Evolutionary conservation across 2,113 vertebrate species (phyloP), one percentile per base, ranked within the genome.

Genomic region (Alethe diademata): DNA sequence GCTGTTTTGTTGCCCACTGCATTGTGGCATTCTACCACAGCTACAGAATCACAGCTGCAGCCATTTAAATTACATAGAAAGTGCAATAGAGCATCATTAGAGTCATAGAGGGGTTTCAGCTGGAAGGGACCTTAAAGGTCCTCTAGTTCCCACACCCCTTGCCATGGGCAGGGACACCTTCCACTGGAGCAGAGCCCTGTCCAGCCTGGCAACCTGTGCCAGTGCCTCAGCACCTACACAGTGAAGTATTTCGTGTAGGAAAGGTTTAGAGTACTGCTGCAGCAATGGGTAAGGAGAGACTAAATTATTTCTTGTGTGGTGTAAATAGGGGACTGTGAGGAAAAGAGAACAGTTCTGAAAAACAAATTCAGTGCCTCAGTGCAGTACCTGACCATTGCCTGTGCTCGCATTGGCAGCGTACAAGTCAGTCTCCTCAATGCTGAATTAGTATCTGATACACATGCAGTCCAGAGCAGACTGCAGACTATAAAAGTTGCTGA

Each of bases 401-500:
- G 28, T 65, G 88, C 17, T 91, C 0, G 0, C 6, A 2, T 9
- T 81, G 56, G 19, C 53, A 38, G 47, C n/a, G 11, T 79, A 35
- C 42, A 35, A 58, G 50, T 19, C 38, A 14, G 19, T 43, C 35
- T 79, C 25, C 53, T 82, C 54, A n/a, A 1, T 76, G 78, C 60
- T 85, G 60, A 65, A 19, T 82, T 91, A 70, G 8, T 45, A n/a
- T 62, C 81, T 94, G 62, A 14, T 62, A 62, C 6, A 6, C 31
- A n/a, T 18, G 33, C 45, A 82, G 38, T 73, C 75, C 67, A 92
- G 84, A 93, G 35, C 50, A 87, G 57, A 51, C 58, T 81, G 20
- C 58, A 87, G 76, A 17, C 66, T 85, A 11, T 85, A 61, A 90
- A 95, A 88, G 35, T 54, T 82, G 47, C 66, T 85, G 71, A 70